Evolutionary conservation across 2,113 vertebrate genomes (phyloP).

Genomic region (Istiophorus platypterus): DNA sequence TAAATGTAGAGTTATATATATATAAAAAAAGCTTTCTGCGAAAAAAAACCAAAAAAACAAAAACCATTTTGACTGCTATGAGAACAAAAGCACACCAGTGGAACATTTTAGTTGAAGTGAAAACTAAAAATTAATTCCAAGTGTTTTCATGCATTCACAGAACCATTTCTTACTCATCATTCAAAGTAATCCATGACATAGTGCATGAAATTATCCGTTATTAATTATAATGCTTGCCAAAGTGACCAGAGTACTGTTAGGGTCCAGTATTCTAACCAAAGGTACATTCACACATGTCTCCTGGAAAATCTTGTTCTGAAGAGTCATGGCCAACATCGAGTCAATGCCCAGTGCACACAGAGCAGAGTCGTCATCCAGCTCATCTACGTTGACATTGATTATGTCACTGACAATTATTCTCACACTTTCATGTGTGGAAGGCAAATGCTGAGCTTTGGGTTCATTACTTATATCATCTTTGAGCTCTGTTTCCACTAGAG

Average conservation of each 20-base stretch:
- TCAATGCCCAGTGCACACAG: conserved; percentile 87
- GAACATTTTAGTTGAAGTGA: too few species aligned
- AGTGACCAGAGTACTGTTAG: conserved; percentile 82
- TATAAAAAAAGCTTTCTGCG: too few species aligned
- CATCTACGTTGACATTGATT: conserved; percentile 59
- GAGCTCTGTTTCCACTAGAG: conserved; percentile 76
- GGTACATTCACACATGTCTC: conserved; percentile 86
- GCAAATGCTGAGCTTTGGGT: conserved; percentile 30
- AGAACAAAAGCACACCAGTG: too few species aligned
- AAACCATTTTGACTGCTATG: too few species aligned
- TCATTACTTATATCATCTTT: conserved; percentile 32
- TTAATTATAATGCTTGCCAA: conserved; percentile 78
- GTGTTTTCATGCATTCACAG: too few species aligned
- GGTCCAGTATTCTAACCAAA: conserved; percentile 86
- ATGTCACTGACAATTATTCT: conserved; percentile 81
- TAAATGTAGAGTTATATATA: too few species aligned
- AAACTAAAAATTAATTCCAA: too few species aligned
- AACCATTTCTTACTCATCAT: neutral
- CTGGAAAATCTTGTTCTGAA: conserved; percentile 85
- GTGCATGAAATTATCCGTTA: conserved; percentile 16
- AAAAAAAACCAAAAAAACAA: too few species aligned
- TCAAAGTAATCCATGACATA: neutral
- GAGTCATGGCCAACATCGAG: conserved; percentile 88
- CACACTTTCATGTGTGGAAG: conserved; percentile 78
- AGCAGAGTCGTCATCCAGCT: conserved; percentile 78